Evolutionary conservation across 2,113 vertebrate genomes (phyloP).

Genomic region (Ginglymostoma cirratum): DNA sequence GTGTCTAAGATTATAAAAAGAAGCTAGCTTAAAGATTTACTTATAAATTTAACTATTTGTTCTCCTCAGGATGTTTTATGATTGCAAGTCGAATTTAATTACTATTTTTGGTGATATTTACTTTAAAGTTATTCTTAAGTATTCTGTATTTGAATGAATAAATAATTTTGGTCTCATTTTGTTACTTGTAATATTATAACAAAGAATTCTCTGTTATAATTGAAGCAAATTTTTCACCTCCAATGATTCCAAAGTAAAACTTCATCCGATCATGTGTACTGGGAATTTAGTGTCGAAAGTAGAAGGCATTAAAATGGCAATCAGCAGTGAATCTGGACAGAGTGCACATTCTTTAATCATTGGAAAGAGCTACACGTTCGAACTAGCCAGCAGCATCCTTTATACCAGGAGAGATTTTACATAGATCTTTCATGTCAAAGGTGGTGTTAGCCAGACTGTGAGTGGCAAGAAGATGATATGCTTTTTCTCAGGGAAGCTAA

Average conservation of each 20-base stretch:
- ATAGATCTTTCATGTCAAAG: not conserved
- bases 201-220: not conserved
- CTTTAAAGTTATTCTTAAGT: not conserved
- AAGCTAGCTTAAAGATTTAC: slow-evolving; percentile 16
- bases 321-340: not conserved
- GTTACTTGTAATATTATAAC: not conserved
- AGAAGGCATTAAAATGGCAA: not conserved
- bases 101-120: not conserved
- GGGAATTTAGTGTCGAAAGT: not conserved
- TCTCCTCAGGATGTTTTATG: not conserved
- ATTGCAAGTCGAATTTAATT: not conserved
- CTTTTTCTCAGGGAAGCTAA: not conserved
- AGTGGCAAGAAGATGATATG: not conserved
- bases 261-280: not conserved
- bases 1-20: slow-evolving; percentile 34
- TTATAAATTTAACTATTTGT: slow-evolving; percentile 29
- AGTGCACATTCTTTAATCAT: too few relatives aligned
- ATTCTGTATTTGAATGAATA: not conserved
- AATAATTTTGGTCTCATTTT: not conserved
- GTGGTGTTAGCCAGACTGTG: not conserved
- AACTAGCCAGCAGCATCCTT: not conserved
- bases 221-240: not conserved
- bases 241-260: not conserved
- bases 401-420: not conserved
- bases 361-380: not conserved